Conservation (phyloP, 2,113 vertebrate species). For the Stigmatopora nigra region DNA sequence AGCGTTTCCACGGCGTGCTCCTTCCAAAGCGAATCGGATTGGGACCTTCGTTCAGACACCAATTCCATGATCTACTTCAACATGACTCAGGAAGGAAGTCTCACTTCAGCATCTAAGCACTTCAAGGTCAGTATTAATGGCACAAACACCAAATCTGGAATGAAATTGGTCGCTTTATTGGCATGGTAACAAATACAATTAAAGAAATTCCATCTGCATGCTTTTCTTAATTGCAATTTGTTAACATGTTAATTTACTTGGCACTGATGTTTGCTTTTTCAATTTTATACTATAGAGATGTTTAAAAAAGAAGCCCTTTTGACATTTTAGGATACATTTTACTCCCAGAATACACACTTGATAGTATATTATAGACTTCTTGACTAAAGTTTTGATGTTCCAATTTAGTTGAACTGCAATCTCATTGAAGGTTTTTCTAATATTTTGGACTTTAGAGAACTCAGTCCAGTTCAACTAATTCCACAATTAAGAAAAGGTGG, state of each 20-base stretch:
- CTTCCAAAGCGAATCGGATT: conserved; percentile 42
- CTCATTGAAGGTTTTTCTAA: neutral
- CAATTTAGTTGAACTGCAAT: neutral
- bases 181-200: no score
- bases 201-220: neutral
- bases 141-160: neutral
- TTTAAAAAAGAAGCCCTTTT: neutral
- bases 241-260: neutral
- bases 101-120: conserved; percentile 32
- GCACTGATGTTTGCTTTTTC: neutral
- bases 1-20: conserved; percentile 58
- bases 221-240: neutral
- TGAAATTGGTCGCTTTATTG: no score
- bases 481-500: neutral
- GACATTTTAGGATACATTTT: neutral
- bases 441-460: neutral
- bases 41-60: conserved; percentile 31
- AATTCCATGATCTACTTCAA: conserved; percentile 54
- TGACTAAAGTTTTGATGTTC: neutral
- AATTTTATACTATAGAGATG: neutral
- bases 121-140: conserved; percentile 47
- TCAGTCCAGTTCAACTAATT: neutral
- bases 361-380: neutral
- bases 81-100: conserved; percentile 38
- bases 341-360: neutral